Percentiles rank a stretch among this genome's conserved stretches.
Evolutionary conservation across 2,797 vertebrate species (phyloP).

Genomic region (Spinus olivaceus): DNA sequence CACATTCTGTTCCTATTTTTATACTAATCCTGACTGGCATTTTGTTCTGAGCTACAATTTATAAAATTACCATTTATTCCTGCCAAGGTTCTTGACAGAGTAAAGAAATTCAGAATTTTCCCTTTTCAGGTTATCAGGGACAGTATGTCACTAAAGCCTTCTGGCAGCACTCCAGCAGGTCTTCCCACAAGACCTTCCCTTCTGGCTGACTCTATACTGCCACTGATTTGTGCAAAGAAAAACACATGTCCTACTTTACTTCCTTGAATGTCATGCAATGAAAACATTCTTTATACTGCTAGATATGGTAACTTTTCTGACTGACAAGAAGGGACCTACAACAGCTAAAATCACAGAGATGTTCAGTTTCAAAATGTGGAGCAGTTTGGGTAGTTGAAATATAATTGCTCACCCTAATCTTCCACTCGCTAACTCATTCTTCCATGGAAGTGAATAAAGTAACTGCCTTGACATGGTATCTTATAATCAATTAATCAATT

Average conservation of each 20-base stretch:
- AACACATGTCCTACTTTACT: neutral
- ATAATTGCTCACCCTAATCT: neutral
- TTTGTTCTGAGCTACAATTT: neutral
- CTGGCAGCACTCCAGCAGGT: neutral
- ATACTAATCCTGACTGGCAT: neutral
- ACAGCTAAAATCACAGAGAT: neutral
- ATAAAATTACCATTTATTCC: neutral
- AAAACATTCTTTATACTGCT: neutral
- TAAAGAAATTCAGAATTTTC: neutral
- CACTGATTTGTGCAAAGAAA: neutral
- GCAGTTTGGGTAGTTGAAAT: neutral
- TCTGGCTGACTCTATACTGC: neutral
- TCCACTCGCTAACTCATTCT: neutral
- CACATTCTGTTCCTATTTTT: neutral
- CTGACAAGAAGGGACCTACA: neutral
- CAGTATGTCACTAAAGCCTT: neutral
- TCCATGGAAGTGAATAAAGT: neutral
- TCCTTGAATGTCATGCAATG: neutral
- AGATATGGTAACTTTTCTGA: neutral
- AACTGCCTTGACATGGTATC: neutral
- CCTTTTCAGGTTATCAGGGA: neutral
- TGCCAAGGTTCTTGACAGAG: neutral
- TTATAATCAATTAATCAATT: neutral
- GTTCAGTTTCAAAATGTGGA: neutral
- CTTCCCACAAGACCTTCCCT: neutral